Evolutionary conservation across 2,113 vertebrate species (phyloP).

Genomic region (Nothoprocta perdicaria): DNA sequence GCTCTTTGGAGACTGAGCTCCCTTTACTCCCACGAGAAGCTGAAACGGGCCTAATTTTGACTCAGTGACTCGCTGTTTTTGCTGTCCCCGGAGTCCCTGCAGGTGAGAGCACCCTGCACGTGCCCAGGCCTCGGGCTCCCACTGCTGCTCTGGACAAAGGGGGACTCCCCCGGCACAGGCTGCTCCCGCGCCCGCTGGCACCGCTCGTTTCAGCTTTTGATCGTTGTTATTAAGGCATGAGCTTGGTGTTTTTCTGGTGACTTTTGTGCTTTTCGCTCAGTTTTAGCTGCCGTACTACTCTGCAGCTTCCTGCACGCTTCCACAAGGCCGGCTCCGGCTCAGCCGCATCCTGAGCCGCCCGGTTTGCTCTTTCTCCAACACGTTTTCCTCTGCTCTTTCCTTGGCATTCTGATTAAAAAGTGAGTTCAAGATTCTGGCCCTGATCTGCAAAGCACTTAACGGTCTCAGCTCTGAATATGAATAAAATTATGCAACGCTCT

Average conservation of each 20-base stretch:
- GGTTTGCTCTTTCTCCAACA: rapidly evolving
- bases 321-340: not conserved
- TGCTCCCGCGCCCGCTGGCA: not conserved
- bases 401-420: not conserved
- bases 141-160: rapidly evolving
- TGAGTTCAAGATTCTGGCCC: not conserved
- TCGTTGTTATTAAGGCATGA: not conserved
- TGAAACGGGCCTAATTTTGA: not conserved
- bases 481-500: not conserved
- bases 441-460: not conserved
- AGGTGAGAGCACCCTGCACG: no score
- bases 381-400: not conserved
- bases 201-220: rapidly evolving
- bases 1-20: not conserved
- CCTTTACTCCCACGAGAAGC: not conserved
- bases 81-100: no score
- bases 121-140: not conserved
- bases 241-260: not conserved
- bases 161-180: not conserved
- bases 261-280: rapidly evolving
- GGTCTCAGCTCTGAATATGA: not conserved
- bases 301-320: not conserved
- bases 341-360: not conserved
- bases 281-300: not conserved
- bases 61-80: not conserved